Evolutionary conservation across 2,888 invertebrate genomes (phyloP).

Genomic region (Nudaria mundana): DNA sequence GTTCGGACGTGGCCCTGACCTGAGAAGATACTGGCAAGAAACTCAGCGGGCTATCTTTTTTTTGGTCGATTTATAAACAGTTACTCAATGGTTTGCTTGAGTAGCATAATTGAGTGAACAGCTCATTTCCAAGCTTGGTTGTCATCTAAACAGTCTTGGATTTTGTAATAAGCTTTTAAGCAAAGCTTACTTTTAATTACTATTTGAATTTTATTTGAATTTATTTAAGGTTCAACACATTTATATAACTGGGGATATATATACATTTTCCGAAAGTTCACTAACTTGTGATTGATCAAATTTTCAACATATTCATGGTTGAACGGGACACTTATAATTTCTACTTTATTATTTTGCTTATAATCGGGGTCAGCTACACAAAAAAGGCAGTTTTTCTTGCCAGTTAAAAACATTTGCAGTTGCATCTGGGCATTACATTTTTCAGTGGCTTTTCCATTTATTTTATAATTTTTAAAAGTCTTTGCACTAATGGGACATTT

Average conservation of each 20-base stretch:
- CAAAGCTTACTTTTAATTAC: too few species aligned
- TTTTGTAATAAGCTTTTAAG: too few species aligned
- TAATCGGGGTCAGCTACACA: conserved; percentile 23
- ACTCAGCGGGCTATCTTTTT: too few species aligned
- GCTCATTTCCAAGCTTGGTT: too few species aligned
- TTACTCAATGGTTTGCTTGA: too few species aligned
- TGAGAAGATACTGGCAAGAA: too few species aligned
- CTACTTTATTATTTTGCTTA: not conserved
- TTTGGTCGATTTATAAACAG: too few species aligned
- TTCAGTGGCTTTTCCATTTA: conserved; percentile 16
- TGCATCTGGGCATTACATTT: conserved; percentile 27
- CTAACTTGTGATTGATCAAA: not conserved
- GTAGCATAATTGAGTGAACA: too few species aligned
- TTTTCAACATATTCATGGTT: not conserved
- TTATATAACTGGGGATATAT: conserved; percentile 5
- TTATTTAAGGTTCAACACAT: not conserved
- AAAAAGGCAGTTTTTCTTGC: conserved; percentile 15
- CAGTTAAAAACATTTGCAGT: conserved; percentile 19
- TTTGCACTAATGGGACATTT: conserved; percentile 8
- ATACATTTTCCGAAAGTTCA: conserved; percentile 1
- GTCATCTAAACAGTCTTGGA: too few species aligned
- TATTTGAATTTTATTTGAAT: too few species aligned
- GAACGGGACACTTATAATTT: conserved; percentile 1
- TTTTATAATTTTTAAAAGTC: conserved; percentile 9
- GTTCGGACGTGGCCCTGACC: too few species aligned